Conservation (phyloP, 2,888 invertebrate genomes). For the Polydrusus tereticollis region DNA sequence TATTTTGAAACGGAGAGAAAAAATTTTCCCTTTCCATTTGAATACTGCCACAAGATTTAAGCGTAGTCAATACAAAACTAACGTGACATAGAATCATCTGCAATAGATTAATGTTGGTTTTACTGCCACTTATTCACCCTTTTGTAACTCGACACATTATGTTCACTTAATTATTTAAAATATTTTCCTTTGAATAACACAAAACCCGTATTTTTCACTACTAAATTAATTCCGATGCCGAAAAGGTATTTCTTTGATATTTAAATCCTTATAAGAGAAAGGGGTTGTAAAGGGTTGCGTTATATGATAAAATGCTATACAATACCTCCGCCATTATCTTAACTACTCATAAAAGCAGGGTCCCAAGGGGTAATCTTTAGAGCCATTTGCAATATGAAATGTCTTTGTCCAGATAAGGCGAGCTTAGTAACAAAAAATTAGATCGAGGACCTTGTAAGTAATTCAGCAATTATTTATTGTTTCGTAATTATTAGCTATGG, state of each 20-base stretch:
- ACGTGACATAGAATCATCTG: no score
- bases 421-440: background rate
- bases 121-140: background rate
- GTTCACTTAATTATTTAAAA: constrained; percentile 29
- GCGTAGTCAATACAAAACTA: no score
- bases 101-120: background rate
- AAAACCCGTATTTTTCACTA: constrained; percentile 41
- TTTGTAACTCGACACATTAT: background rate
- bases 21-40: no score
- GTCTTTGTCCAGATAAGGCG: constrained; percentile 1
- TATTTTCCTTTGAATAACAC: constrained; percentile 44
- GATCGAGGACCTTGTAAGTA: background rate
- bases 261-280: constrained; percentile 42
- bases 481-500: no score
- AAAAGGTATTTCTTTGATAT: constrained; percentile 47
- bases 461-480: no score
- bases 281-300: constrained; percentile 35
- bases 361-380: constrained; percentile 11
- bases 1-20: no score
- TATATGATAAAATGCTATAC: constrained; percentile 37
- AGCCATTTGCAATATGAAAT: constrained; percentile 22
- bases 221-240: constrained; percentile 18
- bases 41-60: no score
- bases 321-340: constrained; percentile 31
- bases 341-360: constrained; percentile 28